A percentile compares a stretch with the other conserved stretches of the same genome.
phyloP scores from a whole-genome alignment of 2,888 invertebrate species.

The Acronicta alni region DNA sequence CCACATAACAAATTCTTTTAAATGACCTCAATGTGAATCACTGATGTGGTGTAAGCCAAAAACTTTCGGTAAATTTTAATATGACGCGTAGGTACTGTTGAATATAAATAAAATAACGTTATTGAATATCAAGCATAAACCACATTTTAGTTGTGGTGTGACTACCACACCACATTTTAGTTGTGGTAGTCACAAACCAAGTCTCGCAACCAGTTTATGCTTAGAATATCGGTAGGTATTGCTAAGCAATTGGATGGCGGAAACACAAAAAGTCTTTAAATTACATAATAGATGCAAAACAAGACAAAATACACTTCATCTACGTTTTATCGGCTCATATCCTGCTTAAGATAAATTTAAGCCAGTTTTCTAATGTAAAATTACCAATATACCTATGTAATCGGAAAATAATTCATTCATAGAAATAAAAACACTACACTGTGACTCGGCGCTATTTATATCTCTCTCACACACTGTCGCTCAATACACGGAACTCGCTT shows the following conservation, averaged over 20 bases:
- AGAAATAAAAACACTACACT: no score
- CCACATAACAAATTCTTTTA: constrained; percentile 54
- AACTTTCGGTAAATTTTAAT: not conserved
- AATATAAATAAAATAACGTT: no score
- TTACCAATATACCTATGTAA: no score
- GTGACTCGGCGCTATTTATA: no score
- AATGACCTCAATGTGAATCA: constrained; percentile 22
- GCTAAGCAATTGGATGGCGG: not conserved
- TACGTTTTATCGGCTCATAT: constrained; percentile 8
- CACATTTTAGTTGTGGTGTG: no score
- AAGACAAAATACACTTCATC: constrained; percentile 7
- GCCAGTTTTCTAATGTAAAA: not conserved
- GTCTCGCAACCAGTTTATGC: no score
- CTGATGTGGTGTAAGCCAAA: constrained; percentile 29
- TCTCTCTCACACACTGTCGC: not conserved
- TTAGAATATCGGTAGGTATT: not conserved
- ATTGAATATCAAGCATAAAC: no score
- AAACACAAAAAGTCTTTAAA: not conserved
- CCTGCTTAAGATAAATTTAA: not conserved
- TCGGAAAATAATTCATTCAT: no score
- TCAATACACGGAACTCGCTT: not conserved
- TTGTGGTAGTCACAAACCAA: no score
- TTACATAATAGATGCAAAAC: constrained; percentile 3
- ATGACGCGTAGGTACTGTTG: not conserved
- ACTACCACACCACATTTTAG: no score